Evolutionary conservation across 2,113 vertebrate species (phyloP), one percentile per base, ranked within the genome.

Genomic region (Tupaia tana): DNA sequence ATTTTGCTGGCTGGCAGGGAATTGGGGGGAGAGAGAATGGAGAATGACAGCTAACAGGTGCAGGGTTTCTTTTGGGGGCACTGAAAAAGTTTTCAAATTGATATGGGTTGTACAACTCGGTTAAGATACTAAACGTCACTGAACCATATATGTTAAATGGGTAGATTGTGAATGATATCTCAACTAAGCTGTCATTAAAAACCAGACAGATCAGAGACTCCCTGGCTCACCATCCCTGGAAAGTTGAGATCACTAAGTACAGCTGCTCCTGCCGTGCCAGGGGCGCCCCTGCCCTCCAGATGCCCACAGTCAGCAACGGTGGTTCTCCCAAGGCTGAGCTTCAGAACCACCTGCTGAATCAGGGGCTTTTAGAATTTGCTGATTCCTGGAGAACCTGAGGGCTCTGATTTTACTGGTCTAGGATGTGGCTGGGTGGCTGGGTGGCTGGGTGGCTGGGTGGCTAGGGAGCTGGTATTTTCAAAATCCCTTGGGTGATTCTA

Each of bases 21-120:
- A 20, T 27, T 18, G 54, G 34, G 70, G 11, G 2, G 9, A 2
- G 1, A 27, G 20, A 22, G 16, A 34, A 12, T 10, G 2, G 2
- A 11, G 20, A 61, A 54, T 7, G 25, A 19, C 74, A 16, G n/a
- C 20, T 24, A 9, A 94, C 9, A 10, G 89, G 58, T 29, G 2
- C 0, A 3, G 54, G 31, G 43, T 34, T 15, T 81, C 93, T 84
- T n/a, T 59, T 9, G 0, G 1, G 9, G 56, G 54, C 25, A 56
- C 59, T n/a, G 58, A 64, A 73, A 73, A 85, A 14, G 56, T 19
- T 75, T 20, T 31, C 19, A 74, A 77, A 52, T 56, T 7, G 29
- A 5, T 31, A 2, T n/a, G 10, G 9, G 54, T 18, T 54, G 61
- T 4, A 7, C 9, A 12, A 29, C 24, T 54, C 29, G 2, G 59